These are phyloP conservation scores for Tragelaphus imberbis DNA, from an alignment of 2,113 vertebrate genomes.

Conservation along the genomic window DNA sequence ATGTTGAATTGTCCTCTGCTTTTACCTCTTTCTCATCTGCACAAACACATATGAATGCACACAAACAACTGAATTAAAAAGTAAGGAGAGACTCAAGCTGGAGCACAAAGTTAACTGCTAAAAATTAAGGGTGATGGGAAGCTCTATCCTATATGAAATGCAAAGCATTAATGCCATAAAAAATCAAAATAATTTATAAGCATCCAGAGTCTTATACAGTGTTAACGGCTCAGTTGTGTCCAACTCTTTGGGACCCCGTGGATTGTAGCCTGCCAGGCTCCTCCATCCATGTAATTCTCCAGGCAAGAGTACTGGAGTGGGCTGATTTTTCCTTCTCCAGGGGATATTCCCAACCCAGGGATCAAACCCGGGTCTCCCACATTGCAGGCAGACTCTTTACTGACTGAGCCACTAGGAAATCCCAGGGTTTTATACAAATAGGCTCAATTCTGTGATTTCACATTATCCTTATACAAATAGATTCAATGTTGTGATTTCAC, in stretches of 20 bases:
- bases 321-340: background rate
- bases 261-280: background rate
- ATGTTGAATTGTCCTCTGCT: background rate
- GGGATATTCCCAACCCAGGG: background rate
- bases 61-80: background rate
- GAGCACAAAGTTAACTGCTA: background rate
- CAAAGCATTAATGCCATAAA: background rate
- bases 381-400: background rate
- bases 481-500: background rate
- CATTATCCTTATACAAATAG: background rate
- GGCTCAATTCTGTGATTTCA: background rate
- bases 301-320: background rate
- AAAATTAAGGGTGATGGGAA: background rate
- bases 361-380: fast-evolving
- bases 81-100: background rate
- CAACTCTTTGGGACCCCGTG: background rate
- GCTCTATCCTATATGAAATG: background rate
- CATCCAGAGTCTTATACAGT: background rate
- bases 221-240: background rate
- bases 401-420: background rate
- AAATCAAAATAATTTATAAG: background rate
- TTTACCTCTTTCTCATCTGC: background rate
- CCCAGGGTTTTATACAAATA: background rate
- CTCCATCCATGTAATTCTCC: background rate
- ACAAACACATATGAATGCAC: fast-evolving